These are phyloP conservation scores for Andrena hattorfiana DNA, from an alignment of 2,888 invertebrate species.

Conservation along the genomic window DNA sequence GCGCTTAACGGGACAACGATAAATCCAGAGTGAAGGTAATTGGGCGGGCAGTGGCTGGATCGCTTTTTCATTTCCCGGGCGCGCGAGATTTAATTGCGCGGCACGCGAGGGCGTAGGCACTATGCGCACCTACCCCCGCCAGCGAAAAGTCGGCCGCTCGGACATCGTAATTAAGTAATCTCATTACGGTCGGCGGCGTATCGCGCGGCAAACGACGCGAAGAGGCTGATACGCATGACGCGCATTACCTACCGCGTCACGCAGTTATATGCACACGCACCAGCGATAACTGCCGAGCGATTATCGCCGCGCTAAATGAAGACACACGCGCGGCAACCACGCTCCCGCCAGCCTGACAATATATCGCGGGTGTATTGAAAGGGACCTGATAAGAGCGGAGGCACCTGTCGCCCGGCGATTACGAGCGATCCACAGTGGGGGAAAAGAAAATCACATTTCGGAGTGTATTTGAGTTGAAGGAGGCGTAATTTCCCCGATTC, in stretches of 20 bases:
- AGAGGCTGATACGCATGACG: slow-evolving; percentile 40
- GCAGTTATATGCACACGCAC: slow-evolving; percentile 21
- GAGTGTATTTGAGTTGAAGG: not conserved
- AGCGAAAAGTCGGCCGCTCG: slow-evolving; percentile 8
- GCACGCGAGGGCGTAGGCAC: slow-evolving; percentile 2
- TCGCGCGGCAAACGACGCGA: slow-evolving; percentile 29
- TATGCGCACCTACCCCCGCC: not conserved
- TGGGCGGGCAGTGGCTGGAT: no score
- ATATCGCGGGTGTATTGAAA: slow-evolving; percentile 35
- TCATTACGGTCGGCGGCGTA: slow-evolving; percentile 28
- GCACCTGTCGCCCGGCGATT: slow-evolving; percentile 48
- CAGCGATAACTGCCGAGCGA: slow-evolving; percentile 23
- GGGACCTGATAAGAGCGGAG: slow-evolving; percentile 29
- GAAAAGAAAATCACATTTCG: not conserved
- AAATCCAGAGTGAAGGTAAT: not conserved
- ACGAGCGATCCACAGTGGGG: slow-evolving; percentile 5
- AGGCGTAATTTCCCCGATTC: no score
- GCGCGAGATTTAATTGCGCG: not conserved
- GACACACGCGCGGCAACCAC: slow-evolving; percentile 40
- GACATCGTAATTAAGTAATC: slow-evolving; percentile 41
- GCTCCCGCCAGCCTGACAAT: slow-evolving; percentile 6
- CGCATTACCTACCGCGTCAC: slow-evolving; percentile 24
- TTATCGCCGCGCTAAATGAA: slow-evolving; percentile 49
- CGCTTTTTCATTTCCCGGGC: slow-evolving; percentile 13
- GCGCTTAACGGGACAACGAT: slow-evolving; percentile 16